Percentiles rank a stretch among this genome's conserved stretches.
phyloP scores from a whole-genome alignment of 2,888 invertebrate genomes.

The Penaeus monodon region DNA sequence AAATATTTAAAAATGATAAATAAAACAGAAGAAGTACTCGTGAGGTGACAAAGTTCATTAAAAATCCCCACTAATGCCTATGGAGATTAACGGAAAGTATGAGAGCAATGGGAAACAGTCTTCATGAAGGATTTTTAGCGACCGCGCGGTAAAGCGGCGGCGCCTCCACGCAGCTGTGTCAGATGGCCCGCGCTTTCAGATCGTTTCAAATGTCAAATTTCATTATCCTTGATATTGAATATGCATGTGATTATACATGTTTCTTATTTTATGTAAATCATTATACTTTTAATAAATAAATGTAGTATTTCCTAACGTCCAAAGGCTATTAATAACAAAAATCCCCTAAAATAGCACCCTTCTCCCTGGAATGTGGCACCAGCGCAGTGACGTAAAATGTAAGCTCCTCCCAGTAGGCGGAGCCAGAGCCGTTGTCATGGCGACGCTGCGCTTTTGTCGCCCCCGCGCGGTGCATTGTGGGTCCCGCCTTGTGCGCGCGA shows the following conservation, averaged over 20 bases:
- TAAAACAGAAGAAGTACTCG: no score
- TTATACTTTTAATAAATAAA: not conserved
- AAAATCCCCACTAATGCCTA: not conserved
- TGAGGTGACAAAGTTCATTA: not conserved
- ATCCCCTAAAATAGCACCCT: no score
- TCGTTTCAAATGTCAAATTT: not conserved
- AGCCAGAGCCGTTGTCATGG: conserved; percentile 24
- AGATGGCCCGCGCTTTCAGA: conserved; percentile 14
- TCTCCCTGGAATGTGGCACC: not conserved
- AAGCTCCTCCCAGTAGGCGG: conserved; percentile 35
- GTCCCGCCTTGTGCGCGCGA: conserved; percentile 45
- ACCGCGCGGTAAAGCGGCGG: conserved; percentile 10
- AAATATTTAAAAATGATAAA: no score
- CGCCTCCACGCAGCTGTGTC: conserved; percentile 20
- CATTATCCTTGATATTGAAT: not conserved
- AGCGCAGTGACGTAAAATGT: not conserved
- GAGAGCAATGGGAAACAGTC: no score
- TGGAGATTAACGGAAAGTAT: not conserved
- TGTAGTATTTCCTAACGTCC: not conserved
- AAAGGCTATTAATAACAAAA: not conserved
- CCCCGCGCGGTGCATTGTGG: conserved; percentile 30
- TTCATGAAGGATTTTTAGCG: not conserved
- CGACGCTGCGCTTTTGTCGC: conserved; percentile 36
- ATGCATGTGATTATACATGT: no score
- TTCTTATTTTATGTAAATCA: no score